Conservation (phyloP, 2,797 vertebrate species). For the Botia kubotai region DNA sequence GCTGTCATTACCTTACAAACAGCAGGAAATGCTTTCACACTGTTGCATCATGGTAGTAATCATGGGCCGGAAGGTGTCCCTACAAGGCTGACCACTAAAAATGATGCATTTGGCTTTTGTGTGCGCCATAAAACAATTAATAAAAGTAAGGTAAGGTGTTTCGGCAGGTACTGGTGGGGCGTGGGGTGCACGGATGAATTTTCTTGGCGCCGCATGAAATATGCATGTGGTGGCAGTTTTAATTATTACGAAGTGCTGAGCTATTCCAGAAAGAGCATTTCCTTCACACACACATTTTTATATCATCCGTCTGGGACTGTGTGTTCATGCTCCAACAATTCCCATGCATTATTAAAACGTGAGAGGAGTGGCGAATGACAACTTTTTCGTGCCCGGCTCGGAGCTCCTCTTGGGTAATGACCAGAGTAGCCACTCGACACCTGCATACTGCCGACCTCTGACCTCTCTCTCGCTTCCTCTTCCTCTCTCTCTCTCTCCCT, state of each 20-base stretch:
- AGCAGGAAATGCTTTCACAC: conserved; percentile 8
- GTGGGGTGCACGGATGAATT: conserved; percentile 49
- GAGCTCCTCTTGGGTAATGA: conserved; percentile 34
- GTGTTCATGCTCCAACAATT: conserved; percentile 72
- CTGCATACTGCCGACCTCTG: conserved; percentile 58
- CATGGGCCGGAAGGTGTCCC: background rate
- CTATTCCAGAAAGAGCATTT: conserved; percentile 58
- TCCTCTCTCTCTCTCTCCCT: background rate
- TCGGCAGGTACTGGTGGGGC: conserved; percentile 52
- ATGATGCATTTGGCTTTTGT: conserved; percentile 22
- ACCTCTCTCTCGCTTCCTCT: conserved; percentile 4
- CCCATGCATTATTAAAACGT: conserved; percentile 79
- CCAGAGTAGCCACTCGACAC: conserved; percentile 28
- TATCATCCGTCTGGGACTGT: conserved; percentile 65
- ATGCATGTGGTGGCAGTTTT: conserved; percentile 71
- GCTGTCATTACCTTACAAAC: background rate
- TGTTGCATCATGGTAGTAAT: conserved; percentile 38
- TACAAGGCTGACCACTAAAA: conserved; percentile 17
- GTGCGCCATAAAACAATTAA: conserved; percentile 45
- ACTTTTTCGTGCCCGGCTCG: conserved; percentile 63
- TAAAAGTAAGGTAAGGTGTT: conserved; percentile 50
- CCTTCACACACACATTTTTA: conserved; percentile 40
- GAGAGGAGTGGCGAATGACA: conserved; percentile 61
- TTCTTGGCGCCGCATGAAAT: conserved; percentile 65
- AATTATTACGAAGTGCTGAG: conserved; percentile 78